Evolutionary conservation across 2,113 vertebrate species (phyloP).

Genomic region (Dromas ardeola): DNA sequence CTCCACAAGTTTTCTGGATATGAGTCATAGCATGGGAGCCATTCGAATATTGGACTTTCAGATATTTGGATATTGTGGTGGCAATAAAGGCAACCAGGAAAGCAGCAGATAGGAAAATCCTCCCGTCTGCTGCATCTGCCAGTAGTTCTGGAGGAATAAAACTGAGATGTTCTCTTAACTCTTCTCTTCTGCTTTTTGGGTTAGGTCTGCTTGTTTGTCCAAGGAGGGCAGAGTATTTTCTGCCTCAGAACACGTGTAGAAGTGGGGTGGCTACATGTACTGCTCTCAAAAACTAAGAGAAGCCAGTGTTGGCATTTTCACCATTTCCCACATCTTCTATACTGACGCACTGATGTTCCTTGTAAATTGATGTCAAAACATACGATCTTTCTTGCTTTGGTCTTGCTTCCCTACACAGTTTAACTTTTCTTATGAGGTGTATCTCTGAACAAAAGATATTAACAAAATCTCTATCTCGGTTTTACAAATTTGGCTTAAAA

Average conservation of each 20-base stretch:
- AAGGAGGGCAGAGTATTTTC: neutral
- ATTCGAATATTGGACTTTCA: neutral
- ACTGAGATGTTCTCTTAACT: neutral
- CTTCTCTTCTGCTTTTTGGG: neutral
- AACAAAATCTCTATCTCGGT: neutral
- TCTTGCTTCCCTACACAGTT: neutral
- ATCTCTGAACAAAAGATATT: neutral
- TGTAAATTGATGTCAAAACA: neutral
- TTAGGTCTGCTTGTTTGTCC: neutral
- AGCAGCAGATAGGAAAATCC: neutral
- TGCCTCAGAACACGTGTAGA: neutral
- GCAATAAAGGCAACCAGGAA: neutral
- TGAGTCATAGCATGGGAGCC: neutral
- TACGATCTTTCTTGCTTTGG: neutral
- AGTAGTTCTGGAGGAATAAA: neutral
- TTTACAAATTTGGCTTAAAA: conserved; percentile 12
- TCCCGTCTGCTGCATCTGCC: neutral
- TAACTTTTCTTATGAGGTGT: neutral
- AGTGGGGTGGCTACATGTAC: neutral
- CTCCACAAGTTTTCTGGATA: neutral
- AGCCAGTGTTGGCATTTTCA: neutral
- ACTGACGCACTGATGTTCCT: neutral
- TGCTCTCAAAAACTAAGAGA: neutral
- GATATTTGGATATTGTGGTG: neutral
- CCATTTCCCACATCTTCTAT: neutral